A percentile compares a stretch with the other conserved stretches of the same genome.
Conservation (phyloP, 2,113 vertebrate species). For the Apeltes quadracus region DNA sequence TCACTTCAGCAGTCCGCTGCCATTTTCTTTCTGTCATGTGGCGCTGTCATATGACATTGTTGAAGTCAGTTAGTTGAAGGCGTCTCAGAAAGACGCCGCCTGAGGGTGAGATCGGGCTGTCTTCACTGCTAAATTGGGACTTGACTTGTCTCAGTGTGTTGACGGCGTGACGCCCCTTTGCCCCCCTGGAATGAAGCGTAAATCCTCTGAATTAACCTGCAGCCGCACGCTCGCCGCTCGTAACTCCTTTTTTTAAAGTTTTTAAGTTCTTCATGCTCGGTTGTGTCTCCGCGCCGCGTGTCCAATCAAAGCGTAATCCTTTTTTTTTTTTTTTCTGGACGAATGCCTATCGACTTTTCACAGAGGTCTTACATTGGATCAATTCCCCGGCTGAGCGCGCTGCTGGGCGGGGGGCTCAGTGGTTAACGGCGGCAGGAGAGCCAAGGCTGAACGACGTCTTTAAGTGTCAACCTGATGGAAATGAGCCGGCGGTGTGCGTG, state of each 20-base stretch:
- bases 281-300: not conserved
- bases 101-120: not conserved
- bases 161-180: slow-evolving; percentile 23
- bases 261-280: slow-evolving; percentile 40
- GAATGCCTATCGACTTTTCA: slow-evolving; percentile 67
- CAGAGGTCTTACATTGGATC: slow-evolving; percentile 63
- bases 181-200: slow-evolving; percentile 45
- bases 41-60: too few species aligned
- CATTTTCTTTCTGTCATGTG: too few species aligned
- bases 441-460: slow-evolving; percentile 25
- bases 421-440: slow-evolving; percentile 45
- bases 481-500: slow-evolving; percentile 20
- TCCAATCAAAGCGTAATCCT: slow-evolving; percentile 58
- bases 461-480: slow-evolving; percentile 40
- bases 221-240: slow-evolving; percentile 18
- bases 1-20: too few species aligned
- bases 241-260: too few species aligned
- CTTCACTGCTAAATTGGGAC: not conserved
- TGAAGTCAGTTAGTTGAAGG: too few species aligned
- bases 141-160: not conserved
- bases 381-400: slow-evolving; percentile 40
- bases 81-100: too few species aligned
- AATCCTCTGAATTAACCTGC: slow-evolving; percentile 51
- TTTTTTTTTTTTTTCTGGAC: slow-evolving; percentile 43
- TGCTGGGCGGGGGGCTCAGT: slow-evolving; percentile 30